Evolutionary conservation across 2,888 invertebrate genomes (phyloP).

Genomic region (Dromius quadrimaculatus): DNA sequence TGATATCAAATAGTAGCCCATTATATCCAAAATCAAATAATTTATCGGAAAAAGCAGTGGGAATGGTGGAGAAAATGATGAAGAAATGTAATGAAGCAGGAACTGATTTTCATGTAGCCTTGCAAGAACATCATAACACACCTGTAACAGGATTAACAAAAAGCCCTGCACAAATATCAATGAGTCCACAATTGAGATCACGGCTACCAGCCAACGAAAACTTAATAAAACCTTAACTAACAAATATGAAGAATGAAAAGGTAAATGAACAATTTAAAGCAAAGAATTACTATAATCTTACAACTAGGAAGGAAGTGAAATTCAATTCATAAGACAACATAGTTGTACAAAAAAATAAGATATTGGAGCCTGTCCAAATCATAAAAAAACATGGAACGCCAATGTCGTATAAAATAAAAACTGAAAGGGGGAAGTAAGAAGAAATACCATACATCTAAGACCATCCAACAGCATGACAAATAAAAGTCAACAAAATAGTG

Average conservation of each 20-base stretch:
- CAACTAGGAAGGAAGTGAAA: no score
- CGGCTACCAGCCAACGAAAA: slow-evolving; percentile 7
- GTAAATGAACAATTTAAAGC: neutral
- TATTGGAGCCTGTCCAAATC: no score
- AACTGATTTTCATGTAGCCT: slow-evolving; percentile 1
- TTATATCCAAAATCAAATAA: slow-evolving; percentile 50
- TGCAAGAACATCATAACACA: slow-evolving; percentile 33
- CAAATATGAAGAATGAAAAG: neutral
- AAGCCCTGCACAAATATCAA: slow-evolving; percentile 25
- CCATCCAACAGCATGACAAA: no score
- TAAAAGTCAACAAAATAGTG: no score
- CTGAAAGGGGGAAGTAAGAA: no score
- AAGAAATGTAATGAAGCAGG: slow-evolving; percentile 33
- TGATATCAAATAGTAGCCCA: slow-evolving; percentile 42
- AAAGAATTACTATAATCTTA: neutral
- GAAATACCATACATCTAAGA: no score
- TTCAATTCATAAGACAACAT: no score
- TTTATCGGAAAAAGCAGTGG: slow-evolving; percentile 47
- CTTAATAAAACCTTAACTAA: neutral
- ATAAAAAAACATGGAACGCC: no score
- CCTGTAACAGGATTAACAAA: neutral
- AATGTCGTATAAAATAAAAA: no score
- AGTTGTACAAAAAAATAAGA: no score
- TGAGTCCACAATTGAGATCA: slow-evolving; percentile 37
- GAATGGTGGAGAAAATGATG: slow-evolving; percentile 28